Evolutionary conservation across 2,888 invertebrate genomes (phyloP), one percentile per base, ranked within the genome.

Genomic region (Pimpla rufipes): DNA sequence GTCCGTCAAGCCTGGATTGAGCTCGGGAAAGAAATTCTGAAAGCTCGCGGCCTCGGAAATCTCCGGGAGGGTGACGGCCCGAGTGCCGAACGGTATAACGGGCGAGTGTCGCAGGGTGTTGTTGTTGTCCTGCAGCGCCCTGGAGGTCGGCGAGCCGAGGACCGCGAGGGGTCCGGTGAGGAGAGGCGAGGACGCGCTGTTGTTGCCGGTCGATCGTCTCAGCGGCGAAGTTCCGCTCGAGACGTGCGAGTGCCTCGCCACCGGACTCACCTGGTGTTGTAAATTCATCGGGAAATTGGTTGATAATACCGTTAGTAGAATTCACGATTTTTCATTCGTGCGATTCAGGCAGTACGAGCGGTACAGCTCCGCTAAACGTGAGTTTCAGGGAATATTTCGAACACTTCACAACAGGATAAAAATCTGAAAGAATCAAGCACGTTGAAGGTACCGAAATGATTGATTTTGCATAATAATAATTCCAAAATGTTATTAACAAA

Each of bases 261-360:
- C 96, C 18, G 97, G 97, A 79, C 97, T 97, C 50, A 97, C 97
- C 91, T 97, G 97, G n/a, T n/a, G n/a, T n/a, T n/a, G n/a, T n/a
- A n/a, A n/a, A n/a, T n/a, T n/a, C n/a, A n/a, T n/a, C n/a, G n/a
- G n/a, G n/a, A n/a, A n/a, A n/a, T n/a, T n/a, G n/a, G n/a, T n/a
- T n/a, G n/a, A n/a, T n/a, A n/a, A n/a, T n/a, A n/a, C n/a, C n/a
- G n/a, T n/a, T n/a, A n/a, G n/a, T n/a, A n/a, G n/a, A n/a, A n/a
- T n/a, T n/a, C n/a, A n/a, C n/a, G n/a, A n/a, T n/a, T n/a, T n/a
- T n/a, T n/a, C n/a, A n/a, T n/a, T n/a, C n/a, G n/a, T n/a, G n/a
- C n/a, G n/a, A n/a, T n/a, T n/a, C n/a, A n/a, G n/a, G n/a, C n/a
- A n/a, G n/a, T n/a, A n/a, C n/a, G n/a, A n/a, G n/a, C n/a, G n/a